These are phyloP conservation scores for Henicopernis longicauda DNA, from an alignment of 2,113 vertebrate genomes.

Conservation along the genomic window DNA sequence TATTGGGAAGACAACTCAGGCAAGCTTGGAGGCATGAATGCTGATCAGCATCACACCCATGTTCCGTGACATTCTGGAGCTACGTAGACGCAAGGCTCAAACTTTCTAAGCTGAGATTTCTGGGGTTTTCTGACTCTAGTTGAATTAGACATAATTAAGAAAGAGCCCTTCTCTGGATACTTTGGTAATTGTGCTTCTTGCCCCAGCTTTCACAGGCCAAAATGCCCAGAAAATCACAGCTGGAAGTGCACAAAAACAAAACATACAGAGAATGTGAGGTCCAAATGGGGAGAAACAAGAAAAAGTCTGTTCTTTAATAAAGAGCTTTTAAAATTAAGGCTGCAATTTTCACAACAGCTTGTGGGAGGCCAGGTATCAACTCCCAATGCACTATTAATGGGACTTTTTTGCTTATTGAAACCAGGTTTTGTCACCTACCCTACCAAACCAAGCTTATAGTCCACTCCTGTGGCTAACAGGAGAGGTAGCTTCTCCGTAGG, in stretches of 20 bases:
- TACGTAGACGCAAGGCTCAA: background rate
- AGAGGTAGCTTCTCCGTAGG: background rate
- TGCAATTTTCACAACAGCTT: background rate
- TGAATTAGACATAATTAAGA: background rate
- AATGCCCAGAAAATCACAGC: background rate
- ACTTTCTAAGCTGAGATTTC: background rate
- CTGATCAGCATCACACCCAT: background rate
- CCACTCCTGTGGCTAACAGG: background rate
- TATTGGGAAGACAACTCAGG: background rate
- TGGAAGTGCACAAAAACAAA: background rate
- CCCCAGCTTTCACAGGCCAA: background rate
- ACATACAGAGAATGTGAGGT: accelerated
- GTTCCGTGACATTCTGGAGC: background rate
- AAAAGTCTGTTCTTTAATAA: background rate
- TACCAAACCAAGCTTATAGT: background rate
- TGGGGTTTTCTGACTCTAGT: background rate
- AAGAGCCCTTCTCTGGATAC: background rate
- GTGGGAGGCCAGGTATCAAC: background rate
- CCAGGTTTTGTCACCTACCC: background rate
- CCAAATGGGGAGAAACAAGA: background rate
- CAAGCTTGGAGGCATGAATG: background rate
- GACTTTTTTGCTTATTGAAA: background rate
- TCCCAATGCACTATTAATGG: background rate
- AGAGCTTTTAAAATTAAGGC: background rate
- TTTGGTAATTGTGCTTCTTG: background rate